Evolutionary conservation across 2,113 vertebrate genomes (phyloP), one percentile per base, ranked within the genome.

Genomic region (Ariopsis seemanni): DNA sequence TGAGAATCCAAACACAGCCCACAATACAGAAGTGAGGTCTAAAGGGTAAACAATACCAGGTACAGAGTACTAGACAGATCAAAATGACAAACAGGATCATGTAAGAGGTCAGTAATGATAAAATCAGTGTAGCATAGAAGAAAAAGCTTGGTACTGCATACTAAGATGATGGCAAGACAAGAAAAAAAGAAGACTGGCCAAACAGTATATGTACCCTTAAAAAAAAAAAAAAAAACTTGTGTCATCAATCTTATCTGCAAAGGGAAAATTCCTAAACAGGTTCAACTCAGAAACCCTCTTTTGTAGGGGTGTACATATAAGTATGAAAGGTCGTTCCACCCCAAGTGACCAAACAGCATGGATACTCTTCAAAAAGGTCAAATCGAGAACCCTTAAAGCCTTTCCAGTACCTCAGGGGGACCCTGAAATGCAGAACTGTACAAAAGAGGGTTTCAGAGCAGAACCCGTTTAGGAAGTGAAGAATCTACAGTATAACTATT

Each of bases 91-190:
- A 81, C 27, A 58, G 30, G 17, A 82, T 2, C 30, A n/a, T 62
- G 30, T 80, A 81, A 81, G 30, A 62, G 20, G 18, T 81, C 27
- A 42, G 18, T 42, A 62, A 62, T 14, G 57, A 81, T 42, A 80
- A 80, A 58, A 4, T 9, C 55, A 18, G n/a, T 80, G 52, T n/a
- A 57, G 52, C 52, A 34, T 18, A 80, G 77, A 57, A 57, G 27
- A 80, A 58, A 75, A 78, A 55, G 25, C 53, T 58, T 30, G 52
- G 27, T 60, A 60, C 55, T 42, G 79, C 79, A 81, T 81, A 42
- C 18, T 60, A 25, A 81, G n/a, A 57, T 15, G 25, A 18, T 57
- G 25, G 55, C 10, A 42, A 58, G 17, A 14, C 30, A 80, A 30
- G 34, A 2, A n/a, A 2, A 42, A 27, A 18, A 27, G 2, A 60